Percentiles rank a stretch among this genome's conserved stretches.
These are phyloP conservation scores for Calameuta pallipes DNA, from an alignment of 2,888 invertebrate genomes.

Conservation along the genomic window DNA sequence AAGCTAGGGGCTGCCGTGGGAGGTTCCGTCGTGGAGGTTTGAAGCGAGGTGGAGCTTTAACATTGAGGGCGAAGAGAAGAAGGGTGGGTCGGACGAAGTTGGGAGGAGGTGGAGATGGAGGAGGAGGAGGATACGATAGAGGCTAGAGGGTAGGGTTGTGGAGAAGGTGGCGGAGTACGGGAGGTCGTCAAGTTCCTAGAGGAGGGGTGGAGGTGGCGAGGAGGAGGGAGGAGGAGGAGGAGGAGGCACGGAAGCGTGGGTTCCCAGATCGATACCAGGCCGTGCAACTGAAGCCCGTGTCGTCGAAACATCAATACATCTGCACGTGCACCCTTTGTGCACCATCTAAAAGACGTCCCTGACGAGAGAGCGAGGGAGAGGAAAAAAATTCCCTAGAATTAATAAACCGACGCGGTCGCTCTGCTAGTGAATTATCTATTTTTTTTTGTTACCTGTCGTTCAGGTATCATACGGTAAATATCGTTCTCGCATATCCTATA, in stretches of 20 bases:
- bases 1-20: conserved; percentile 36
- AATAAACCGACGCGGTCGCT: background rate
- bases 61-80: conserved; percentile 23
- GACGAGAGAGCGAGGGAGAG: background rate
- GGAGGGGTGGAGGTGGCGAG: conserved; percentile 32
- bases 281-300: conserved; percentile 57
- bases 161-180: conserved; percentile 23
- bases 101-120: conserved; percentile 15
- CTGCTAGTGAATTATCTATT: background rate
- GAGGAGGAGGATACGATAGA: conserved; percentile 11
- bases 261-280: conserved; percentile 58
- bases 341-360: conserved; percentile 19
- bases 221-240: conserved; percentile 26
- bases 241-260: conserved; percentile 51
- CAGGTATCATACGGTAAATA: no score
- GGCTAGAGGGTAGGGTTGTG: conserved; percentile 13
- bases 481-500: background rate
- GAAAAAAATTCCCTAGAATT: background rate
- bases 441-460: background rate
- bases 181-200: conserved; percentile 31
- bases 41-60: conserved; percentile 33
- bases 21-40: conserved; percentile 16
- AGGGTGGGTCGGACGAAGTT: conserved; percentile 18
- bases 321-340: conserved; percentile 53
- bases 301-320: conserved; percentile 53